These are phyloP conservation scores for Cygnus buccinator DNA, from an alignment of 2,113 vertebrate genomes.

Conservation along the genomic window DNA sequence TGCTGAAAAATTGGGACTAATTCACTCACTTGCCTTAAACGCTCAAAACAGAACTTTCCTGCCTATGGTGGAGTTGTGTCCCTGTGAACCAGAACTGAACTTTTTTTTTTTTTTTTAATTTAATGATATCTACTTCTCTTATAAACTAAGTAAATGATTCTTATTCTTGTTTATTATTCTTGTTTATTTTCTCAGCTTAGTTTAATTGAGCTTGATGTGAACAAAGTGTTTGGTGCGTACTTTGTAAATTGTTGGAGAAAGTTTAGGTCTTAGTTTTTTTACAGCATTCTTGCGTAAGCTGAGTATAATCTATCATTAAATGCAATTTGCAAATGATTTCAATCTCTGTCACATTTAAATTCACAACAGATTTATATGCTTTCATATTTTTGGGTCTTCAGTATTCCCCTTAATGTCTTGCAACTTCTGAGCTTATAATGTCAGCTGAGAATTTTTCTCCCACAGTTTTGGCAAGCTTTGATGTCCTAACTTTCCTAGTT, in stretches of 20 bases:
- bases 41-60: rapidly evolving
- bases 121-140: background rate
- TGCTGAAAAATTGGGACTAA: background rate
- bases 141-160: background rate
- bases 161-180: background rate
- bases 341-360: background rate
- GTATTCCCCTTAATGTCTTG: background rate
- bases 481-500: background rate
- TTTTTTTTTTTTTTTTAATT: background rate
- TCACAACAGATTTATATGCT: background rate
- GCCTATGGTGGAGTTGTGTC: background rate
- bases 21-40: background rate
- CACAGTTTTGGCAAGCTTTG: background rate
- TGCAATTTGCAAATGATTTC: background rate
- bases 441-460: background rate
- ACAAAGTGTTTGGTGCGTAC: background rate
- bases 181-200: background rate
- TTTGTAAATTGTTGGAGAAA: background rate
- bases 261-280: background rate
- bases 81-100: background rate
- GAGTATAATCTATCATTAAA: background rate
- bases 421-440: background rate
- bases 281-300: background rate
- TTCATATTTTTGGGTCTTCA: background rate
- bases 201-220: background rate